Evolutionary conservation across 2,113 vertebrate species (phyloP), one percentile per base, ranked within the genome.

Genomic region (Nestor notabilis): DNA sequence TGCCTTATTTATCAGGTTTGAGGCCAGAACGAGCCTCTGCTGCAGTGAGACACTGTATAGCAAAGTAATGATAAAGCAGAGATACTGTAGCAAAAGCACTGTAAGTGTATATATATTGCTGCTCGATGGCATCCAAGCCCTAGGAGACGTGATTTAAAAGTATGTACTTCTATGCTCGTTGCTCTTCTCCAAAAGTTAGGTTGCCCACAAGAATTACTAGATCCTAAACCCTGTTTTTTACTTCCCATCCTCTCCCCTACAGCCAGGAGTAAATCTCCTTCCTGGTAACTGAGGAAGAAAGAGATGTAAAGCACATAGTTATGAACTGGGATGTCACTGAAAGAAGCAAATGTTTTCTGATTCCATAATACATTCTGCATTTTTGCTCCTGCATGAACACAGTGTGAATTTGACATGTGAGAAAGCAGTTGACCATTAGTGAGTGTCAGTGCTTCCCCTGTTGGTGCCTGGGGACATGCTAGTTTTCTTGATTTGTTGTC

Each of bases 201-300:
- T 23, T 61, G 29, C 31, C 18, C 5, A 2, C 3, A 0, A 50
- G 33, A 66, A 11, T 33, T 35, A 39, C 7, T 63, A 66, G 27
- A 29, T 47, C 17, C 53, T 60, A 76, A 77, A n/a, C 19, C 2
- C 43, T 52, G 24, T 8, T 11, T 64, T 83, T 76, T 41, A 35
- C 16, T 3, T 1, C 29, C 7, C 4, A 3, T 47, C 4, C 7
- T 74, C 25, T 74, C 27, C 27, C 19, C 2, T 71, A 17, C 13
- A 15, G 47, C 16, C 27, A 43, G 5, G 39, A 55, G 7, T 83
- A 83, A 64, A 50, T 44, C 27, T 28, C 52, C 27, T 18, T 76
- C 19, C 29, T 80, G 27, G 44, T 55, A 39, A 31, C 18, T 5
- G 6, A 77, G 60, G 29, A 78, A n/a, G 41, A 37, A 37, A 63